Evolutionary conservation across 2,113 vertebrate genomes (phyloP).

Genomic region (Marcusenius ussheri): DNA sequence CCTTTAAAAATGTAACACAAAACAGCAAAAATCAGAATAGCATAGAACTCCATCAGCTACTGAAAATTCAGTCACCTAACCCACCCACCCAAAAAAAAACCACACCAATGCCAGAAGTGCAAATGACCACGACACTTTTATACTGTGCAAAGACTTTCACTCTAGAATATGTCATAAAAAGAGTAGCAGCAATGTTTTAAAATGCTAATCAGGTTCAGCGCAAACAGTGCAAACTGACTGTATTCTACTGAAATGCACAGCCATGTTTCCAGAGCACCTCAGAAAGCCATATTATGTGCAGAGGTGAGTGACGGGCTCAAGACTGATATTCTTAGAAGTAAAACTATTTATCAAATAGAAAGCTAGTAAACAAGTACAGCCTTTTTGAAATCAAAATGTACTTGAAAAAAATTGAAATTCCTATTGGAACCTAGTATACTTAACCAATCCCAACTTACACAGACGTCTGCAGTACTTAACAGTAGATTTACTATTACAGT

Average conservation of each 20-base stretch:
- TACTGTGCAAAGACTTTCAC: conserved; percentile 1
- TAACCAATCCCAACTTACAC: not conserved
- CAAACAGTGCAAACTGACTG: not conserved
- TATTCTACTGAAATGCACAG: not conserved
- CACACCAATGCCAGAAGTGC: not conserved
- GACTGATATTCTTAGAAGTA: not conserved
- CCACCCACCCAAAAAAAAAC: not conserved
- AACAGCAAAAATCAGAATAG: not conserved
- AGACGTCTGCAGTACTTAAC: not conserved
- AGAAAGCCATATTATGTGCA: not conserved
- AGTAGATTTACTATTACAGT: not conserved
- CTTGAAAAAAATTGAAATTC: not conserved
- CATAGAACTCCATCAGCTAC: not conserved
- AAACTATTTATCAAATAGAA: not conserved
- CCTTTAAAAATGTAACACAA: not conserved
- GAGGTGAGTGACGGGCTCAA: not conserved
- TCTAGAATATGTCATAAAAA: not conserved
- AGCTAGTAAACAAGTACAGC: not conserved
- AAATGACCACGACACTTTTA: not conserved
- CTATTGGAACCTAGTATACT: not conserved
- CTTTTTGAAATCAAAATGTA: not conserved
- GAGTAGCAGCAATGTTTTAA: not conserved
- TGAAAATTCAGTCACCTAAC: not conserved
- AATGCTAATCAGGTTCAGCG: not conserved
- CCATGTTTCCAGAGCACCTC: not conserved